phyloP scores from a whole-genome alignment of 2,888 invertebrate genomes.

The Corythucha ciliata region DNA sequence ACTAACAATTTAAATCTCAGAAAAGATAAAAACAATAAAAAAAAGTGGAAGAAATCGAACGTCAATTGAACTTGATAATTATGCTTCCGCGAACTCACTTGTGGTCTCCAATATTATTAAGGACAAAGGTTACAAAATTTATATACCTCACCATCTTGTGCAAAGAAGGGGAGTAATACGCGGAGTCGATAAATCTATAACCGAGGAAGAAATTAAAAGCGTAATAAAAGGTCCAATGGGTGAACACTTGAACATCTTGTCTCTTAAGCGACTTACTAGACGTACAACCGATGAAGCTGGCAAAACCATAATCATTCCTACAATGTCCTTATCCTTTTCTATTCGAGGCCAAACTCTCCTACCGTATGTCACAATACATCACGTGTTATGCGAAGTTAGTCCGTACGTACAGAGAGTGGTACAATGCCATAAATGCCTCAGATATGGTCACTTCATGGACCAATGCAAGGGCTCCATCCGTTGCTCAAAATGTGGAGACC shows the following conservation, averaged over 20 bases:
- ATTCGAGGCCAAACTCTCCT: no score
- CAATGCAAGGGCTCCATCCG: constrained; percentile 6
- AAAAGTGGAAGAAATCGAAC: not conserved
- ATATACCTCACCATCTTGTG: not conserved
- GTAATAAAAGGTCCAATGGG: not conserved
- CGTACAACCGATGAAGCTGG: no score
- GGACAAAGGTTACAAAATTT: not conserved
- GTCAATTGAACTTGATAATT: not conserved
- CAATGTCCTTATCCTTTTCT: no score
- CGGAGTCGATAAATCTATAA: not conserved
- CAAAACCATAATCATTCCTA: no score
- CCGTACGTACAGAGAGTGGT: not conserved
- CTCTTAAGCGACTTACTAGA: no score
- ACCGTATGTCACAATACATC: not conserved
- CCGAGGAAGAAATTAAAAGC: not conserved
- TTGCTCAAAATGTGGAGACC: no score
- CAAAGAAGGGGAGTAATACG: not conserved
- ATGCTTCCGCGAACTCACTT: constrained; percentile 1
- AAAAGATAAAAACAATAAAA: no score
- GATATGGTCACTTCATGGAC: not conserved
- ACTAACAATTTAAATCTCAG: no score
- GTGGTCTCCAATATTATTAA: not conserved
- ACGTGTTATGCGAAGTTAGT: constrained; percentile 2
- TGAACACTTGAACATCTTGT: not conserved
- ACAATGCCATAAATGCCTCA: not conserved